These are phyloP conservation scores for Zaprionus camerounensis DNA, from an alignment of 1,140 invertebrate species.

Conservation along the genomic window DNA sequence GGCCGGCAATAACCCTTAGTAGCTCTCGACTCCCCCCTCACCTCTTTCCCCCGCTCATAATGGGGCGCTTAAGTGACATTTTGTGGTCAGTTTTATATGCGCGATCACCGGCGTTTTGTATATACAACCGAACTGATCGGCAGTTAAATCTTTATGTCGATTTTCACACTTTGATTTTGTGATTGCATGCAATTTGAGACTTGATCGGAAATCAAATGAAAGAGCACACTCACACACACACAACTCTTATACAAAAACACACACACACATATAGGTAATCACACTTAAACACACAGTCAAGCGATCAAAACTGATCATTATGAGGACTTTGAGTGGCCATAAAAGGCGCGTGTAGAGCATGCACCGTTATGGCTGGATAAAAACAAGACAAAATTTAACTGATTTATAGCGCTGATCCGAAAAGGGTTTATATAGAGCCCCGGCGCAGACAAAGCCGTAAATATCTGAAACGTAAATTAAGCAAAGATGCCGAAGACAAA, in stretches of 20 bases:
- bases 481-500: slow-evolving; percentile 68
- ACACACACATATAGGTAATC: neutral
- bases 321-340: slow-evolving; percentile 34
- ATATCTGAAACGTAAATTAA: slow-evolving; percentile 67
- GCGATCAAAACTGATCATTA: slow-evolving; percentile 18
- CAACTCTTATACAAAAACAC: neutral
- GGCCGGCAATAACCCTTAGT: slow-evolving; percentile 20
- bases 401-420: slow-evolving; percentile 66
- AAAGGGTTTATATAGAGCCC: slow-evolving; percentile 54
- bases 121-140: slow-evolving; percentile 58
- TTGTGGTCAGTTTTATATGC: slow-evolving; percentile 46
- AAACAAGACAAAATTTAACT: slow-evolving; percentile 30
- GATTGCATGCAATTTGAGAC: slow-evolving; percentile 53
- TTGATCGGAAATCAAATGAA: slow-evolving; percentile 19
- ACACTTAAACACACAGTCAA: neutral
- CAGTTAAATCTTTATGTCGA: slow-evolving; percentile 70
- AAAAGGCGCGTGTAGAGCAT: slow-evolving; percentile 42
- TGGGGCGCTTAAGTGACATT: slow-evolving; percentile 43
- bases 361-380: slow-evolving; percentile 40
- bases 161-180: slow-evolving; percentile 69
- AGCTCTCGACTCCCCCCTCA: neutral
- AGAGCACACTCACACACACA: neutral
- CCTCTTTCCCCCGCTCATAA: neutral
- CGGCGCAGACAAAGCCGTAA: slow-evolving; percentile 52
- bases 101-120: slow-evolving; percentile 37